A percentile compares a stretch with the other conserved stretches of the same genome.
Conservation (phyloP, 2,113 vertebrate species). For the Alethe diademata region DNA sequence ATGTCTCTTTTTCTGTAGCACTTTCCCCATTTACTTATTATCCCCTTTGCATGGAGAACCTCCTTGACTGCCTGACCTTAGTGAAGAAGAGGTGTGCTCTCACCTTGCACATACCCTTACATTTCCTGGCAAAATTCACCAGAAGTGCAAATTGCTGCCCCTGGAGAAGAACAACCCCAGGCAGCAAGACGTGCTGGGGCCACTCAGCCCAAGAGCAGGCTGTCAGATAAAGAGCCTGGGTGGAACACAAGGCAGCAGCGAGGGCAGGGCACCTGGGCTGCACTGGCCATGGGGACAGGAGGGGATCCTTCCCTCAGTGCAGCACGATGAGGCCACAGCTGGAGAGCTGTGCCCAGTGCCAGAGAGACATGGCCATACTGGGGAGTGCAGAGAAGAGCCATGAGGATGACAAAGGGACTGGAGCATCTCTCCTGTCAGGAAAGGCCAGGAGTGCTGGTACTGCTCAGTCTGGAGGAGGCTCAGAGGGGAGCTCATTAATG, state of each 20-base stretch:
- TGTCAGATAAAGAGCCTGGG: not conserved
- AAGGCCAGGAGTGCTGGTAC: not conserved
- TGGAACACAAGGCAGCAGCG: not conserved
- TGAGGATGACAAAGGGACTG: not conserved
- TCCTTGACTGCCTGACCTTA: not conserved
- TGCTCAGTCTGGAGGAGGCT: not conserved
- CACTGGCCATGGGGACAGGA: not conserved
- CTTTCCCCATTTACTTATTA: not conserved
- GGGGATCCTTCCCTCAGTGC: not conserved
- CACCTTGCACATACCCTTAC: rapidly evolving
- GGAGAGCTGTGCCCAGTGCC: not conserved
- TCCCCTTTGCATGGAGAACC: not conserved
- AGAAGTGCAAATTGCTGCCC: not conserved
- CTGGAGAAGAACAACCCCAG: not conserved
- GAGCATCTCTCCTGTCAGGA: not conserved
- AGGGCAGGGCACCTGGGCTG: not conserved
- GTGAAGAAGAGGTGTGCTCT: not conserved
- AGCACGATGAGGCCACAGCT: not conserved
- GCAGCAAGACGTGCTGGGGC: not conserved
- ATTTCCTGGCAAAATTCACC: not conserved
- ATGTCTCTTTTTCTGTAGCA: not conserved
- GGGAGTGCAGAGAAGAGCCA: not conserved
- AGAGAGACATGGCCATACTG: not conserved
- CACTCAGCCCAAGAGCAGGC: not conserved
- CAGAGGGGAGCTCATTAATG: not conserved